Evolutionary conservation across 2,888 invertebrate genomes (phyloP).

Genomic region (Tetropium fuscum): DNA sequence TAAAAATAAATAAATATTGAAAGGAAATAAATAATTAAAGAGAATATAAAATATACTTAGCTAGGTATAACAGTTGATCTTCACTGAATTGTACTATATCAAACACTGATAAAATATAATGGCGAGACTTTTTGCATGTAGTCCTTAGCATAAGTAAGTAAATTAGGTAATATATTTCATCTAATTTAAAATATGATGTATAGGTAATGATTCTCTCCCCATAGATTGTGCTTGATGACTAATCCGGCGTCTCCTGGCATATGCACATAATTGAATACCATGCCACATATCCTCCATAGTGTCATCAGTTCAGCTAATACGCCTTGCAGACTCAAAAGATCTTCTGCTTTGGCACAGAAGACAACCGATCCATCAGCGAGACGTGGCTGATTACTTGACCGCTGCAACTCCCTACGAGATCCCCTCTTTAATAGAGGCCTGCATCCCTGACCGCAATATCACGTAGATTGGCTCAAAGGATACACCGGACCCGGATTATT

Average conservation of each 20-base stretch:
- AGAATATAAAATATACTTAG: no score
- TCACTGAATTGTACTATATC: no score
- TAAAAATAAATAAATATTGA: no score
- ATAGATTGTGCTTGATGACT: no score
- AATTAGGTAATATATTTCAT: no score
- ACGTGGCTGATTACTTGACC: slow-evolving; percentile 53
- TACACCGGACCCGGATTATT: slow-evolving; percentile 43
- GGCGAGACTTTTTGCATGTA: no score
- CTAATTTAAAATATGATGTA: no score
- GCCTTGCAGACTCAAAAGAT: slow-evolving; percentile 37
- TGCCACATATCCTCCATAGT: neutral
- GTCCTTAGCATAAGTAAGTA: no score
- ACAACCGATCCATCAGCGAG: slow-evolving; percentile 51
- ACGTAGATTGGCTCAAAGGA: slow-evolving; percentile 51
- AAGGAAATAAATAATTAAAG: no score
- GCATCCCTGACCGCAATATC: slow-evolving; percentile 39
- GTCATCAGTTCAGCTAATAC: slow-evolving; percentile 16
- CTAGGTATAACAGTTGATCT: no score
- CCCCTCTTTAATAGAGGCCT: slow-evolving; percentile 29
- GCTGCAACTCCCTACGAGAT: slow-evolving; percentile 15
- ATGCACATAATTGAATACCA: neutral
- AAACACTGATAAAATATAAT: no score
- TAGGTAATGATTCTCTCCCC: no score
- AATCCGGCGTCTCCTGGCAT: neutral
- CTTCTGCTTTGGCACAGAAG: slow-evolving; percentile 34